Evolutionary conservation across 2,113 vertebrate species (phyloP), one percentile per base, ranked within the genome.

Genomic region (Menura novaehollandiae): DNA sequence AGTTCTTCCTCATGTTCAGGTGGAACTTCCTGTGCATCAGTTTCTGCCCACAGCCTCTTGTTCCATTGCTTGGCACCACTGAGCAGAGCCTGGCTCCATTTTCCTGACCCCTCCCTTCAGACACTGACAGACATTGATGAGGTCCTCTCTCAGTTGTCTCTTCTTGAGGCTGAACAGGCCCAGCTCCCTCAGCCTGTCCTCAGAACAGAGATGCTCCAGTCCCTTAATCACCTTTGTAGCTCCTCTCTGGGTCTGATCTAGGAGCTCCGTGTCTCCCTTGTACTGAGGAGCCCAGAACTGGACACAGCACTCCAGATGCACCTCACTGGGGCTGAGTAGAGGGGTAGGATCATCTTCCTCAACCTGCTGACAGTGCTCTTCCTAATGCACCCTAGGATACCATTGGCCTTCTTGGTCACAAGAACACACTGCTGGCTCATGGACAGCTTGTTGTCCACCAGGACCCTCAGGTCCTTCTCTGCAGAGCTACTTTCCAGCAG

Each of bases 341-440:
- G 53, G n/a, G 21, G 11, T 32, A 52, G 46, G 33, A 15, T 52
- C 73, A 32, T 7, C 27, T 27, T 6, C 33, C 37, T 37, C 1
- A 2, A 1, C 2, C 63, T 69, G 63, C 3, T 24, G 47, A 2
- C 47, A 46, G 0, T 13, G 64, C 3, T 46, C 37, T 46, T 20
- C 64, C 63, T 22, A 7, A 37, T 3, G 14, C 5, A 12, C 18
- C 27, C 18, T 33, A 37, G 33, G 68, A 7, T 12, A 21, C 27
- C 46, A 19, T 1, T 60, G 63, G 63, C 22, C 39, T 39, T 69
- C 28, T 10, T 59, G 56, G 39, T 55, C 55, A 62, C 64, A 20
- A 20, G 39, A 74, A 0, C 39, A 21, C 39, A n/a, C 39, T 41
- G 41, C 74, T 62, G 64, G 23, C 23, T 62, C 47, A 39, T 1